Evolutionary conservation across 2,113 vertebrate genomes (phyloP).

Genomic region (Columba janthina): DNA sequence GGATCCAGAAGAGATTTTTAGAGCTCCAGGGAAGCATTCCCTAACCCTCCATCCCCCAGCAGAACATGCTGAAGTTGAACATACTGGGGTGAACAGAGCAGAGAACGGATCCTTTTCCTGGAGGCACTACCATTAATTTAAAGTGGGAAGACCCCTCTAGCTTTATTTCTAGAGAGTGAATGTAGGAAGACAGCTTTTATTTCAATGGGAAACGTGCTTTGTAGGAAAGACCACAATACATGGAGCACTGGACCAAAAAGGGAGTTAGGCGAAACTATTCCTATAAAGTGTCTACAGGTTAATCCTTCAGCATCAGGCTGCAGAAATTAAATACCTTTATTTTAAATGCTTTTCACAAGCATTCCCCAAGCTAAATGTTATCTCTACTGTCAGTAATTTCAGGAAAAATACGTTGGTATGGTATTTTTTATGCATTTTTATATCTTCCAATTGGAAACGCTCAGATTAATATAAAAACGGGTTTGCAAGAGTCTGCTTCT

Average conservation of each 20-base stretch:
- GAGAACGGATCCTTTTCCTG: not conserved
- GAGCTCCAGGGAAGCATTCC: not conserved
- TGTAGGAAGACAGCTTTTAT: not conserved
- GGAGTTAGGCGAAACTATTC: not conserved
- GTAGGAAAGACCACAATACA: not conserved
- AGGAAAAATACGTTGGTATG: not conserved
- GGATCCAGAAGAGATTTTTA: not conserved
- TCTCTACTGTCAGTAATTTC: not conserved
- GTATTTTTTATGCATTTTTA: not conserved
- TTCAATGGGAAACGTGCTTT: not conserved
- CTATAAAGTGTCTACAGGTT: not conserved
- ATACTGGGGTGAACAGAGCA: fast-evolving
- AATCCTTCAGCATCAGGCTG: not conserved
- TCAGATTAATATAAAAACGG: not conserved
- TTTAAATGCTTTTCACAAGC: not conserved
- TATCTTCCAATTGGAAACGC: not conserved
- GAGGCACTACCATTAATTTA: not conserved
- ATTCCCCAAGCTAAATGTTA: not conserved
- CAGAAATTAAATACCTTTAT: not conserved
- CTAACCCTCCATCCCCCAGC: not conserved
- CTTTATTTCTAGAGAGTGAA: not conserved
- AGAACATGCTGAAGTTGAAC: not conserved
- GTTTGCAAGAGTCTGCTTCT: not conserved
- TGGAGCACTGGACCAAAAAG: not conserved
- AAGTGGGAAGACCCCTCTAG: not conserved